Conservation (phyloP, 2,113 vertebrate genomes). For the Dromaius novaehollandiae region DNA sequence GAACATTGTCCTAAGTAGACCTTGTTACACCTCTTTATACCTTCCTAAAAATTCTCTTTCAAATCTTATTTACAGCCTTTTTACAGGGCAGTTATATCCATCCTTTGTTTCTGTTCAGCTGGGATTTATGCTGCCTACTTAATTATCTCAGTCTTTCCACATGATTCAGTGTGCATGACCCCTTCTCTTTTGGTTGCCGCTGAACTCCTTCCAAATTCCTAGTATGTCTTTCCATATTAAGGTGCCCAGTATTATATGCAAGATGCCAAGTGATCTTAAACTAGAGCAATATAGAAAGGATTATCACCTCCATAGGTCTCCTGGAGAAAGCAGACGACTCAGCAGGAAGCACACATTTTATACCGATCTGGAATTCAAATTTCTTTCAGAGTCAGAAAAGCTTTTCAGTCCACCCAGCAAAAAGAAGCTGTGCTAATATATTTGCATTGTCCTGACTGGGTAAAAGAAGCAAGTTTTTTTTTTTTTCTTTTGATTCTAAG, state of each 20-base stretch:
- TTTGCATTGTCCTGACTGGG: neutral
- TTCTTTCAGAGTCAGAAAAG: slow-evolving; percentile 24
- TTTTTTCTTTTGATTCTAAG: slow-evolving; percentile 46
- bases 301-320: slow-evolving; percentile 36
- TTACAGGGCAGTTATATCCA: neutral
- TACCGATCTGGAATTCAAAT: slow-evolving; percentile 18
- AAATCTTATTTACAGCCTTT: slow-evolving; percentile 31
- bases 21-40: neutral
- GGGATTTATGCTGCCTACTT: slow-evolving; percentile 54
- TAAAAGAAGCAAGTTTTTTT: slow-evolving; percentile 9
- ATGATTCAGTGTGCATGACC: slow-evolving; percentile 51
- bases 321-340: slow-evolving; percentile 27
- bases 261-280: slow-evolving; percentile 43
- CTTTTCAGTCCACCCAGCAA: slow-evolving; percentile 22
- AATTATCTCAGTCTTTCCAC: slow-evolving; percentile 57
- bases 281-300: slow-evolving; percentile 41
- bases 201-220: slow-evolving; percentile 67
- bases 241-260: slow-evolving; percentile 5
- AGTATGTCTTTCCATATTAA: slow-evolving; percentile 50
- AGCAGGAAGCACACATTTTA: neutral
- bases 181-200: neutral
- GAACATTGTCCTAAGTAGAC: neutral
- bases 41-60: slow-evolving; percentile 30
- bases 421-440: neutral
- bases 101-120: slow-evolving; percentile 41